These are phyloP conservation scores for Lepidonotus clava DNA, from an alignment of 2,888 invertebrate genomes.

Conservation along the genomic window DNA sequence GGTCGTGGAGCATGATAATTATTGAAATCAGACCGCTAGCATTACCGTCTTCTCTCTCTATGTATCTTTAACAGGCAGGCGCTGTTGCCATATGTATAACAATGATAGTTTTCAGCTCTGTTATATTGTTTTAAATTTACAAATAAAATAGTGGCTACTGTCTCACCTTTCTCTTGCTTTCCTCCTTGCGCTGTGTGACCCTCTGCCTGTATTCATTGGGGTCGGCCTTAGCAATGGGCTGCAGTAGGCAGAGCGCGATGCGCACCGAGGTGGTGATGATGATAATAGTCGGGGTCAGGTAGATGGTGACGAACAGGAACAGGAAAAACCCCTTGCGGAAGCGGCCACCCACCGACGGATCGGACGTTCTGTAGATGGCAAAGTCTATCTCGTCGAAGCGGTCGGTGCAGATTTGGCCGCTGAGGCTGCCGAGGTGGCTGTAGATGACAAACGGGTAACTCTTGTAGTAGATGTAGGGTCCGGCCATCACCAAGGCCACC, in stretches of 20 bases:
- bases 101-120: no score
- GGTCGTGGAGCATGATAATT: no score
- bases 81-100: no score
- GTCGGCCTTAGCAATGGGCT: constrained; percentile 65
- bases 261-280: constrained; percentile 75
- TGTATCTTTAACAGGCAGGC: no score
- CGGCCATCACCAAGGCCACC: constrained; percentile 75
- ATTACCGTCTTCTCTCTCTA: no score
- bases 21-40: no score
- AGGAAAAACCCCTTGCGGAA: constrained; percentile 79
- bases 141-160: background rate
- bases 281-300: constrained; percentile 79
- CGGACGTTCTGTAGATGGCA: background rate
- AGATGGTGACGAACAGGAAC: constrained; percentile 80
- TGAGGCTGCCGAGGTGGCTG: constrained; percentile 79
- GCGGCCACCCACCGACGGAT: constrained; percentile 59
- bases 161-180: constrained; percentile 76
- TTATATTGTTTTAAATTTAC: no score
- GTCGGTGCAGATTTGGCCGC: constrained; percentile 79
- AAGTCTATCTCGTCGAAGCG: constrained; percentile 53
- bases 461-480: constrained; percentile 69
- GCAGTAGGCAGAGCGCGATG: constrained; percentile 72
- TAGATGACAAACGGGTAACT: constrained; percentile 71
- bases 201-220: constrained; percentile 47
- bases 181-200: constrained; percentile 66